Evolutionary conservation across 2,888 invertebrate genomes (phyloP), one percentile per base, ranked within the genome.

Genomic region (Dicranocentrus wangi): DNA sequence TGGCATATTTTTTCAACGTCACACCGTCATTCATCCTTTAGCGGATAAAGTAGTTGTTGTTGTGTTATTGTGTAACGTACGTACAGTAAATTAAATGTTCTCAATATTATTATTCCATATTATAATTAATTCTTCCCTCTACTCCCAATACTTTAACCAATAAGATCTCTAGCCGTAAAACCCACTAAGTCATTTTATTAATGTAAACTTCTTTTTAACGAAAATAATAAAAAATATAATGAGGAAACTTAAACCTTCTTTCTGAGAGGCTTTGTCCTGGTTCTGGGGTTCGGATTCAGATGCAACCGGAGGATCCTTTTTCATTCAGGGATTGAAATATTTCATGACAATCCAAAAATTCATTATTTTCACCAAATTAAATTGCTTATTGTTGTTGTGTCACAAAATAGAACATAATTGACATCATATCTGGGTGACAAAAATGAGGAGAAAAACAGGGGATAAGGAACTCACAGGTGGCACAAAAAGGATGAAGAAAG

Each of bases 271-370:
- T 80, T 80, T 72, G 68, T 71, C 80, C 72, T 66, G 80, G 71
- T 43, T 42, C 27, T 80, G 15, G 79, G 71, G 39, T 66, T 71
- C 80, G 71, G 63, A 51, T 23, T 70, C 70, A 80, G 80, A 80
- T 80, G 80, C 72, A 80, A 72, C 80, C 72, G 72, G 72, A 80
- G 80, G 79, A 63, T 80, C 80, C 72, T 80, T 73, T n/a, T 71
- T 63, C 63, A 70, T 73, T 73, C 72, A 73, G 66, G 71, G 72
- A 70, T 66, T 65, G 43, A 61, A 43, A 43, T 63, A 65, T 69
- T 68, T 76, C 76, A 73, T 43, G 17, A 79, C 79, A 80, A 80
- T 80, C 73, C 80, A 80, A 73, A 79, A 73, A 80, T 60, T 10
- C n/a, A 58, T 58, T 25, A 58, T 55, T 75, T 42, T 65, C 43